phyloP scores from a whole-genome alignment of 2,888 invertebrate species.

The Lepidocyrtinus sp. region DNA sequence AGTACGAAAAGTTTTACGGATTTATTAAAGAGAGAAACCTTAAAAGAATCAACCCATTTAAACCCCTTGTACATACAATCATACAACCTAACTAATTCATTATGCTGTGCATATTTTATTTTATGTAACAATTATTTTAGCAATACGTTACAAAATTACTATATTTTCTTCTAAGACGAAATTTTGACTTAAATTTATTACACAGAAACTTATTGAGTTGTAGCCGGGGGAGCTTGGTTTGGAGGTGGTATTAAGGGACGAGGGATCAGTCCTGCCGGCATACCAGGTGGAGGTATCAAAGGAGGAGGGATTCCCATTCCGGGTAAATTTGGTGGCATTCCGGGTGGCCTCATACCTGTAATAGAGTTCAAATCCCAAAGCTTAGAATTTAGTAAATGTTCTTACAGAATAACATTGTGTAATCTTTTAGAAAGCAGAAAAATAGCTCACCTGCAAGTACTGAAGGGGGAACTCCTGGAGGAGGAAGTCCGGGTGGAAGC shows the following conservation, averaged over 20 bases:
- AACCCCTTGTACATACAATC: too few species aligned
- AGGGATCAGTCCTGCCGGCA: slow-evolving; percentile 67
- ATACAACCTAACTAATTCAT: too few species aligned
- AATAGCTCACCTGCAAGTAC: slow-evolving; percentile 46
- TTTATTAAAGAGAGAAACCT: too few species aligned
- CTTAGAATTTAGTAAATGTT: too few species aligned
- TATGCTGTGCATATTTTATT: too few species aligned
- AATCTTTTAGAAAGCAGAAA: too few species aligned
- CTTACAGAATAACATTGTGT: too few species aligned
- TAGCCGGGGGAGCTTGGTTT: slow-evolving; percentile 44
- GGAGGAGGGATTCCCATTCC: slow-evolving; percentile 71
- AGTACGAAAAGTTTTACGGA: too few species aligned
- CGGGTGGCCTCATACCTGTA: slow-evolving; percentile 74
- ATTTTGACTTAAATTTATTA: neutral
- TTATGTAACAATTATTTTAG: too few species aligned
- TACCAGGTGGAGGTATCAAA: slow-evolving; percentile 75
- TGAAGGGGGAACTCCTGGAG: slow-evolving; percentile 64
- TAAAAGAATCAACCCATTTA: too few species aligned
- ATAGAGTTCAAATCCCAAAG: neutral
- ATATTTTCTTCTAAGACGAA: neutral
- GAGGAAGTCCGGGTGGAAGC: slow-evolving; percentile 70
- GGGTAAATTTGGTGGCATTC: slow-evolving; percentile 80
- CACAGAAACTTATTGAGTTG: slow-evolving; percentile 43
- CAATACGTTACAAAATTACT: too few species aligned
- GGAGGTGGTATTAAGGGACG: slow-evolving; percentile 62